Conservation (phyloP, 2,797 vertebrate species). For the Channallabes apus region DNA sequence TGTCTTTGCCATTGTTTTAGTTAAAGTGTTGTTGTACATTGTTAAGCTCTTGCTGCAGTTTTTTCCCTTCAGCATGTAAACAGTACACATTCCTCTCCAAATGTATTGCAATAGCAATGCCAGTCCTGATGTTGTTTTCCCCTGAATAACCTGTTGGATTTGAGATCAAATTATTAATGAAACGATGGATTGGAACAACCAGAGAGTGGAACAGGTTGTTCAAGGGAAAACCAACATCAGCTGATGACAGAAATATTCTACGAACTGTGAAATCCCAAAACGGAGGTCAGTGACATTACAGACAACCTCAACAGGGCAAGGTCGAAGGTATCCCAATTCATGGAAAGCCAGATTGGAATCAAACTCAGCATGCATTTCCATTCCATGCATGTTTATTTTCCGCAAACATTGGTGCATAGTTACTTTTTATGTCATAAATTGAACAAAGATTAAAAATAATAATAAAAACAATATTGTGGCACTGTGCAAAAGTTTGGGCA, state of each 20-base stretch:
- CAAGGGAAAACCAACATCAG: background rate
- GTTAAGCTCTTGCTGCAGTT: background rate
- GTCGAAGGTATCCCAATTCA: background rate
- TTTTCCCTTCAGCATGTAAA: background rate
- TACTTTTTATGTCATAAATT: no score
- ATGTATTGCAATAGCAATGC: background rate
- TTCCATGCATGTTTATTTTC: no score
- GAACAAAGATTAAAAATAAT: no score
- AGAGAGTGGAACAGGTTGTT: background rate
- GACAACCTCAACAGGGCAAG: background rate
- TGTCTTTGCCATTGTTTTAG: background rate
- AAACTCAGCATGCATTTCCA: no score
- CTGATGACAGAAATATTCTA: background rate
- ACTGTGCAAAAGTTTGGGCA: no score
- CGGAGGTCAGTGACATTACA: background rate
- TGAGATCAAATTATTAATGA: background rate
- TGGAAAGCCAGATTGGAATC: no score
- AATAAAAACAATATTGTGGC: no score
- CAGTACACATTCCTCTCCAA: background rate
- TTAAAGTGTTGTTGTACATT: background rate
- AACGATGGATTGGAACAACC: no score
- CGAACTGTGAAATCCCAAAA: background rate
- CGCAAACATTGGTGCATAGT: no score
- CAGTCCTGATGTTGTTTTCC: no score
- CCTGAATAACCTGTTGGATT: no score